Conservation (phyloP, 2,888 invertebrate genomes). For the Tetanocera ferruginea region DNA sequence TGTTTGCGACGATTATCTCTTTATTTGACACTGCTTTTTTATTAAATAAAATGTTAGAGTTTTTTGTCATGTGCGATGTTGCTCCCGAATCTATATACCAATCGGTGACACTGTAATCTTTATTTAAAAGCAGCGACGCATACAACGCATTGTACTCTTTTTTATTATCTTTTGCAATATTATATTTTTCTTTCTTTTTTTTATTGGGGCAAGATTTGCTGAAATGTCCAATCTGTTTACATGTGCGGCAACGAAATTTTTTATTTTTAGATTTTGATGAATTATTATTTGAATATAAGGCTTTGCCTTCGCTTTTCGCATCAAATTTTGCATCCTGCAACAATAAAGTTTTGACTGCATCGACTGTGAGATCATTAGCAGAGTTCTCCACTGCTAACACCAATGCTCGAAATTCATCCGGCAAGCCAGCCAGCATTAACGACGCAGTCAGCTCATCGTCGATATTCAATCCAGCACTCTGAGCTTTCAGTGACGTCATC, state of each 20-base stretch:
- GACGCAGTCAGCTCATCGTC: constrained; percentile 29
- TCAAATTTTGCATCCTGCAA: constrained; percentile 46
- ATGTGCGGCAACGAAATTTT: constrained; percentile 39
- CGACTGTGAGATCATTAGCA: constrained; percentile 32
- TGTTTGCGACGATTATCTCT: too few relatives aligned
- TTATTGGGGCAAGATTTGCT: constrained; percentile 40
- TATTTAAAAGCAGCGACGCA: too few relatives aligned
- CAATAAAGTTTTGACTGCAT: too few relatives aligned
- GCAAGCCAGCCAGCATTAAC: constrained; percentile 31
- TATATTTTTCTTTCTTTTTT: constrained; percentile 19
- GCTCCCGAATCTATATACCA: not conserved
- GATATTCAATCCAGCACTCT: constrained; percentile 16
- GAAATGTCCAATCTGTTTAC: constrained; percentile 41
- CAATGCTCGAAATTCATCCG: constrained; percentile 32
- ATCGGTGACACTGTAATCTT: too few relatives aligned
- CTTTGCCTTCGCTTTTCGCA: constrained; percentile 35
- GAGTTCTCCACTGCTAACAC: constrained; percentile 45
- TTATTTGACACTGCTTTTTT: not conserved
- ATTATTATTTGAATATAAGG: constrained; percentile 39
- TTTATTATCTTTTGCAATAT: too few relatives aligned
- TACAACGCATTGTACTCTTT: too few relatives aligned
- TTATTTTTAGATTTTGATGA: too few relatives aligned
- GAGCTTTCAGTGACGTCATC: too few relatives aligned
- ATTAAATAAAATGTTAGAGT: not conserved
- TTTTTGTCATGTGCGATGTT: not conserved